phyloP scores from a whole-genome alignment of 2,888 invertebrate genomes.

The Nebria salina region DNA sequence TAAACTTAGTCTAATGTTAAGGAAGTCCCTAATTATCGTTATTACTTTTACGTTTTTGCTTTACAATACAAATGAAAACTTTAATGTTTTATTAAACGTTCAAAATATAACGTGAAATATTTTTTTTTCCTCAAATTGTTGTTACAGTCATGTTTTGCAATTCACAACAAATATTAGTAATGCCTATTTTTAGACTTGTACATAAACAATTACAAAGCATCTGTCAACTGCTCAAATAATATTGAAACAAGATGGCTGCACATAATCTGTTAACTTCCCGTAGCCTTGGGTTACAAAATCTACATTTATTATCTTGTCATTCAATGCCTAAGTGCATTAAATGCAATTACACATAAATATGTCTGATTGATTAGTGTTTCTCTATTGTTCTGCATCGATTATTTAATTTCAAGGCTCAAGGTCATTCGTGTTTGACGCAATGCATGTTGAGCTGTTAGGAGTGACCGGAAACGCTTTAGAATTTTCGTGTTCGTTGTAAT shows the following conservation, averaged over 20 bases:
- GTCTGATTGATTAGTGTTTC: background rate
- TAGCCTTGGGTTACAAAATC: slow-evolving; percentile 8
- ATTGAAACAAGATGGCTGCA: slow-evolving; percentile 3
- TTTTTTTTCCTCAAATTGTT: background rate
- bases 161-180: background rate
- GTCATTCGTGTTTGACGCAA: background rate
- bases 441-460: slow-evolving; percentile 5
- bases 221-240: slow-evolving; percentile 3
- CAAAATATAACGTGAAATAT: background rate
- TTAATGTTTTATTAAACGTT: background rate
- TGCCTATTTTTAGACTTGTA: slow-evolving; percentile 7
- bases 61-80: background rate
- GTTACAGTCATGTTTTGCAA: background rate
- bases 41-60: background rate
- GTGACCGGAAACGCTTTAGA: slow-evolving; percentile 21
- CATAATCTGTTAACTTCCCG: background rate
- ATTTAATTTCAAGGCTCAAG: slow-evolving; percentile 26
- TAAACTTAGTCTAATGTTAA: background rate
- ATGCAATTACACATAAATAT: background rate
- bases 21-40: background rate
- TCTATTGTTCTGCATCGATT: slow-evolving; percentile 35
- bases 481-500: slow-evolving; percentile 36
- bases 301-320: background rate
- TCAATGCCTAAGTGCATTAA: background rate
- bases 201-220: slow-evolving; percentile 12